These are phyloP conservation scores for Oegoconia quadripuncta DNA, from an alignment of 2,888 invertebrate species.

Conservation along the genomic window DNA sequence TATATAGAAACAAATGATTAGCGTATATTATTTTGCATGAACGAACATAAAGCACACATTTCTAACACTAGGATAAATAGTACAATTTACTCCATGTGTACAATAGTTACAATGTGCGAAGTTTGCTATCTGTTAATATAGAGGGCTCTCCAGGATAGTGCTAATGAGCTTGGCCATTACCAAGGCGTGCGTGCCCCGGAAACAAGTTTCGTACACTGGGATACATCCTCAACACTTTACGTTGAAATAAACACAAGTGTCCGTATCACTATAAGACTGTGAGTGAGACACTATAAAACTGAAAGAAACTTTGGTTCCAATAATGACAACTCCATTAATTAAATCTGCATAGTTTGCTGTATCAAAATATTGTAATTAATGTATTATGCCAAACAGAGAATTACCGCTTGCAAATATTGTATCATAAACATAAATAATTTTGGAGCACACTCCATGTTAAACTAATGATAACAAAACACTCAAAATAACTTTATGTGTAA, in stretches of 20 bases:
- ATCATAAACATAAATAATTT: too few relatives aligned
- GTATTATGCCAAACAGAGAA: too few relatives aligned
- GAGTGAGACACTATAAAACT: too few relatives aligned
- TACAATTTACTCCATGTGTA: too few relatives aligned
- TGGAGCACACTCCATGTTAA: neutral
- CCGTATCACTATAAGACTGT: slow-evolving; percentile 12
- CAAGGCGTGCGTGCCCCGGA: slow-evolving; percentile 36
- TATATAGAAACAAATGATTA: too few relatives aligned
- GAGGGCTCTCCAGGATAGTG: slow-evolving; percentile 28
- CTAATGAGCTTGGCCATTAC: slow-evolving; percentile 53
- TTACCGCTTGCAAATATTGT: neutral
- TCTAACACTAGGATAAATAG: too few relatives aligned
- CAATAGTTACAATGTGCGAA: slow-evolving; percentile 22
- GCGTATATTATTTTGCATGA: too few relatives aligned
- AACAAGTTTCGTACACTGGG: slow-evolving; percentile 28
- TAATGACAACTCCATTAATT: too few relatives aligned
- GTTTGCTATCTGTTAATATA: slow-evolving; percentile 11
- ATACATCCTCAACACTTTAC: slow-evolving; percentile 16
- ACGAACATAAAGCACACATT: too few relatives aligned
- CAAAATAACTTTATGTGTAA: slow-evolving; percentile 3
- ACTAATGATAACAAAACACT: slow-evolving; percentile 15
- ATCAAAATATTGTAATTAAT: too few relatives aligned
- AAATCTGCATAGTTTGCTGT: too few relatives aligned
- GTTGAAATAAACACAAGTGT: slow-evolving; percentile 19
- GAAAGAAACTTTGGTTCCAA: too few relatives aligned